Evolutionary conservation across 1,140 invertebrate species (phyloP).

Genomic region (Drosophila santomea): DNA sequence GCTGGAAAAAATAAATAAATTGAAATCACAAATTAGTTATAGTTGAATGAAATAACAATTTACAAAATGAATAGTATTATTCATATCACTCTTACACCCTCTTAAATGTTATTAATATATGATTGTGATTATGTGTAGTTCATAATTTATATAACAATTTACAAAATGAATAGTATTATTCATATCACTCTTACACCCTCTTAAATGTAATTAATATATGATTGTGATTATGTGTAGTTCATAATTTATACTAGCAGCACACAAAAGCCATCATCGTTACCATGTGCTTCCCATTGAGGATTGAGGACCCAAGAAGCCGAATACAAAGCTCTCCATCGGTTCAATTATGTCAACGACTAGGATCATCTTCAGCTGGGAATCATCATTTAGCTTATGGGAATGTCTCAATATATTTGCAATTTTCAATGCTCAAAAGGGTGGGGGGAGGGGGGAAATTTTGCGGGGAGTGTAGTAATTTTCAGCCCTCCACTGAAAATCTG

Average conservation of each 20-base stretch:
- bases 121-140: neutral
- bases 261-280: neutral
- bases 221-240: neutral
- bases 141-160: neutral
- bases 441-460: too few relatives aligned
- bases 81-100: too few relatives aligned
- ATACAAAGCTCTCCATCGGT: conserved; percentile 43
- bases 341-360: conserved; percentile 46
- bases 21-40: neutral
- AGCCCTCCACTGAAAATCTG: conserved; percentile 25
- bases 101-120: too few relatives aligned
- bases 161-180: too few relatives aligned
- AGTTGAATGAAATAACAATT: neutral
- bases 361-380: conserved; percentile 34
- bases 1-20: conserved; percentile 10
- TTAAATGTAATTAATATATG: too few relatives aligned
- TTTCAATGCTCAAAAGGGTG: conserved; percentile 18
- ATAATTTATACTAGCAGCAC: neutral
- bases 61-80: too few relatives aligned
- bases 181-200: too few relatives aligned
- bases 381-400: conserved; percentile 44
- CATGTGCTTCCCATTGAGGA: conserved; percentile 9
- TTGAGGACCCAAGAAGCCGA: neutral
- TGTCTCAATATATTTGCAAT: conserved; percentile 47
- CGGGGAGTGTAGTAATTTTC: too few relatives aligned